phyloP scores from a whole-genome alignment of 2,888 invertebrate species.

The Tachina fera region DNA sequence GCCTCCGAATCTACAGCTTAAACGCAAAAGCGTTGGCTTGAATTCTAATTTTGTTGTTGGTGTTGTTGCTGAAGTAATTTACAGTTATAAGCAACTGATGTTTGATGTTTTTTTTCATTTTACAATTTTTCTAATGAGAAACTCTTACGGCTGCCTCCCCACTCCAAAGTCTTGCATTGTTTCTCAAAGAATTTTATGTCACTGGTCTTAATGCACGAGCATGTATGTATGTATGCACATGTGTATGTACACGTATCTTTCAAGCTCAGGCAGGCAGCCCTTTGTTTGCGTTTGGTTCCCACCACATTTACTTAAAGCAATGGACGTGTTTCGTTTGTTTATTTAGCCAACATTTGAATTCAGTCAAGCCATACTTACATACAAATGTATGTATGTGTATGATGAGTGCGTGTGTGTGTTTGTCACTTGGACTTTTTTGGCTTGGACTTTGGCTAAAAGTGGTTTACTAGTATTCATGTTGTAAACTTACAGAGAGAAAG shows the following conservation, averaged over 20 bases:
- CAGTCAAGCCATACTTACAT: neutral
- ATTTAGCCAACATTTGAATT: conserved; percentile 50
- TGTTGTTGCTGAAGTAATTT: conserved; percentile 26
- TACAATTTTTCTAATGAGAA: conserved; percentile 2
- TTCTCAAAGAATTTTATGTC: conserved; percentile 15
- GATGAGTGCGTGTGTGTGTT: neutral
- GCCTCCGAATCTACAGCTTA: conserved; percentile 3
- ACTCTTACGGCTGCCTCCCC: conserved; percentile 22
- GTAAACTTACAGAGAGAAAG: neutral
- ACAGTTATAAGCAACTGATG: conserved; percentile 49
- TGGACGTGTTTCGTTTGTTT: conserved; percentile 34
- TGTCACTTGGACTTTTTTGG: conserved; percentile 30
- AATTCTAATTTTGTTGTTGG: conserved; percentile 41
- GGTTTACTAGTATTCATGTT: neutral
- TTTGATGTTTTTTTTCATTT: neutral
- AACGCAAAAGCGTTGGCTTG: conserved; percentile 54
- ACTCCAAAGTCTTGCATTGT: conserved; percentile 17
- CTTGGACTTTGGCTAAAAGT: conserved; percentile 56
- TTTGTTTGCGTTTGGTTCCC: conserved; percentile 47
- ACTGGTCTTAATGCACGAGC: neutral
- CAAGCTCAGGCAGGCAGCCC: neutral
- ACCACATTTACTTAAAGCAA: conserved; percentile 25
- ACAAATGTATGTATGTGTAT: no score
- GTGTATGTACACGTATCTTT: neutral
- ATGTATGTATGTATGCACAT: neutral